These are phyloP conservation scores for Equus przewalskii DNA, from an alignment of 2,113 vertebrate genomes.

Conservation along the genomic window DNA sequence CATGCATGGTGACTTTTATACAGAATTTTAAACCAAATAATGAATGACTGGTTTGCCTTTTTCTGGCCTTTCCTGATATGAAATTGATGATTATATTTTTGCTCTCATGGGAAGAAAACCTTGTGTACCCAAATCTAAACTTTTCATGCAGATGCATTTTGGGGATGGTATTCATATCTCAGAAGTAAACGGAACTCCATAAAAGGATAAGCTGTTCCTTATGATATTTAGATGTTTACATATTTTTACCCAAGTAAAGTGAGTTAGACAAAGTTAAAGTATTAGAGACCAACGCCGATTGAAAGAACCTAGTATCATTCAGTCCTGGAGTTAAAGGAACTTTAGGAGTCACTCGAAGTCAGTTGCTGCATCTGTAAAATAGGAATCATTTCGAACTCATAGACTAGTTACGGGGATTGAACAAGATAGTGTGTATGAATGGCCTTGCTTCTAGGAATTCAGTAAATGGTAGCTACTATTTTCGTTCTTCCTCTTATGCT, in stretches of 20 bases:
- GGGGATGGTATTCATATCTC: neutral
- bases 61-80: neutral
- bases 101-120: neutral
- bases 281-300: neutral
- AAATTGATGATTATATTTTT: neutral
- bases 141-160: conserved; percentile 15
- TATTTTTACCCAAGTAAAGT: conserved; percentile 13
- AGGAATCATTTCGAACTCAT: neutral
- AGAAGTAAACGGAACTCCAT: conserved; percentile 30
- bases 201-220: neutral
- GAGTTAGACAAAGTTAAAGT: neutral
- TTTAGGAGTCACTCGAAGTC: neutral
- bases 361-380: conserved; percentile 34
- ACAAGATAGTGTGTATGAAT: neutral
- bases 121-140: neutral
- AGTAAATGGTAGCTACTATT: conserved; percentile 15
- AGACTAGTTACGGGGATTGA: neutral
- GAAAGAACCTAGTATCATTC: conserved; percentile 6
- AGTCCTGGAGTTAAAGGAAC: conserved; percentile 14
- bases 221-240: neutral
- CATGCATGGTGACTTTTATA: neutral
- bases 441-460: neutral
- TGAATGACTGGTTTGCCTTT: neutral
- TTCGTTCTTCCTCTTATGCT: conserved; percentile 2
- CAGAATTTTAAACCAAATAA: neutral